phyloP scores from a whole-genome alignment of 2,888 invertebrate species.

The Lasioglossum zephyrum region DNA sequence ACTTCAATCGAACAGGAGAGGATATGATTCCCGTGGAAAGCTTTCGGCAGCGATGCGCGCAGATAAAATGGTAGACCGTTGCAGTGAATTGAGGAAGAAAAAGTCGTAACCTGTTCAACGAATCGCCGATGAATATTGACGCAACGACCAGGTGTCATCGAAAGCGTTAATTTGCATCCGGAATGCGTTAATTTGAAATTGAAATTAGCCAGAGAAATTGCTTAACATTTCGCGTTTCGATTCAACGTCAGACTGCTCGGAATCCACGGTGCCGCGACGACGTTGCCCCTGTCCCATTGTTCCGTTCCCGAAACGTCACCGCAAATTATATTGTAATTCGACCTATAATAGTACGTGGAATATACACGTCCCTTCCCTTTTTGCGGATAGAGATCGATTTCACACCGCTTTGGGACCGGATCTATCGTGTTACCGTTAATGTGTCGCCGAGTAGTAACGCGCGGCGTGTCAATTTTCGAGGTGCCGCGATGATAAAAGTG shows the following conservation, averaged over 20 bases:
- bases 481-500: not conserved
- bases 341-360: not conserved
- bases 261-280: constrained; percentile 17
- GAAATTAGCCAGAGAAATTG: constrained; percentile 55
- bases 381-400: not conserved
- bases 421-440: constrained; percentile 5
- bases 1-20: constrained; percentile 39
- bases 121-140: constrained; percentile 53
- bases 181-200: constrained; percentile 57
- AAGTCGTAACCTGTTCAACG: constrained; percentile 38
- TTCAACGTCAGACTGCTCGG: constrained; percentile 23
- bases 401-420: too few relatives aligned
- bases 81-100: constrained; percentile 18
- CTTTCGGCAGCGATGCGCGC: constrained; percentile 24
- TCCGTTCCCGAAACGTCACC: constrained; percentile 21
- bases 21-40: constrained; percentile 34
- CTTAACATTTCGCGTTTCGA: constrained; percentile 53
- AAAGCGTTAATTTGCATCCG: constrained; percentile 49
- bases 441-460: not conserved
- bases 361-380: not conserved
- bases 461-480: not conserved
- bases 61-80: not conserved
- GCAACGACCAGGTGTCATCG: constrained; percentile 14
- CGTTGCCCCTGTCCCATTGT: constrained; percentile 25
- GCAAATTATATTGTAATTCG: constrained; percentile 35